Evolutionary conservation across 1,140 invertebrate genomes (phyloP), one percentile per base, ranked within the genome.

Genomic region (Drosophila pseudoobscura): DNA sequence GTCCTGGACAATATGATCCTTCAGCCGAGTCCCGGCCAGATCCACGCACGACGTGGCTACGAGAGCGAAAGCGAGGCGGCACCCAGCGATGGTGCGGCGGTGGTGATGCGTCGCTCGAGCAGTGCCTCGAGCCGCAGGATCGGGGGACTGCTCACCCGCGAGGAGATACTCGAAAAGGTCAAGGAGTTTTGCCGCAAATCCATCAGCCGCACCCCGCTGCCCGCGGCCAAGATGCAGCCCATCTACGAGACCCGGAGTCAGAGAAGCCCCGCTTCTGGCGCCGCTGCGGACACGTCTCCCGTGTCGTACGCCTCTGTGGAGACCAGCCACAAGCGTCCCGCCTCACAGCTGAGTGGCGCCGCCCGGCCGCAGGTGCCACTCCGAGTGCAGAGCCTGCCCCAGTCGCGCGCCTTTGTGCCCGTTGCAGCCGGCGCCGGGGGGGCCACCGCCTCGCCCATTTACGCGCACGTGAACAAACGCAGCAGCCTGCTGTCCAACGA

Each of bases 151-250:
- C 46, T 92, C n/a, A 90, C 90, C 1, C 66, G 89, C 9, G 90
- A 91, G 17, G 91, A 92, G 66, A 91, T 92, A 6, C 66, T 91
- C 1, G 79, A 90, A n/a, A 91, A 84, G 60, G 89, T 92, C 1
- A 90, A 90, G 26, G 90, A 92, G 52, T 92, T 91, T 53, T 92
- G 91, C 43, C 79, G 85, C 24, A 91, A 91, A 49, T 91, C 90
- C 29, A 72, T 91, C 13, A 88, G 76, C 55, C 79, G 78, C 44
- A 78, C 80, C 0, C 74, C 80, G 7, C 58, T 68, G 11, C 63
- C 66, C 22, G 52, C 63, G 11, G 8, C 51, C 44, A 71, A 84
- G 22, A 31, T 80, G 60, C 77, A 80, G 49, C 64, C 65, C 11
- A 79, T 89, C 51, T 76, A 90, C 35, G 74, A 89, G 58, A 56